Evolutionary conservation across 2,888 invertebrate species (phyloP).

Genomic region (Heteropelma amictum): DNA sequence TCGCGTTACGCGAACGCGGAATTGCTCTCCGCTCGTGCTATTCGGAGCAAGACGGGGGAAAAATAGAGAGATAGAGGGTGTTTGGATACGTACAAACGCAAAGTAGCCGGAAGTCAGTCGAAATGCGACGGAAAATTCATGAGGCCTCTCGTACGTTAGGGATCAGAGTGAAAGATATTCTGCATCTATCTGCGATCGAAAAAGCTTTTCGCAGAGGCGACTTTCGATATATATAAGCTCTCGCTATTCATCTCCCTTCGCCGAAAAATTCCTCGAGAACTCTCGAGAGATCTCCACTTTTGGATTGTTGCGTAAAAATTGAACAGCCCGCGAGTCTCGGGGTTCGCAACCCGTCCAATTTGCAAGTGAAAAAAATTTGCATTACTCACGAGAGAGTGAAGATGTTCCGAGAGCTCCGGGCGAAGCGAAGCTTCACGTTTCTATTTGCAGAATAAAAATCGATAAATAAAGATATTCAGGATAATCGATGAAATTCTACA

Average conservation of each 20-base stretch:
- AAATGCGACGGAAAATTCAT: conserved; percentile 64
- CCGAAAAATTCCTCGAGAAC: conserved; percentile 4
- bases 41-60: not conserved
- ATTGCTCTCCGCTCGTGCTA: conserved; percentile 18
- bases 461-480: no score
- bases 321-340: no score
- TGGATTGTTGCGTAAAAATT: no score
- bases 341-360: no score
- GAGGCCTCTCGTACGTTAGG: conserved; percentile 50
- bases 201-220: not conserved
- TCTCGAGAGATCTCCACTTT: not conserved
- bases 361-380: not conserved
- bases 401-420: not conserved
- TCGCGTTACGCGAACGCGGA: conserved; percentile 17
- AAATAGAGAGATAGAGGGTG: not conserved
- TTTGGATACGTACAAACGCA: conserved; percentile 23
- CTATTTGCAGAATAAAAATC: no score
- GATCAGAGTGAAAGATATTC: conserved; percentile 63
- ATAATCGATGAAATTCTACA: no score
- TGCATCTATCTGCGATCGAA: conserved; percentile 25
- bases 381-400: not conserved
- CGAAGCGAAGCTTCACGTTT: no score
- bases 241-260: not conserved
- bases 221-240: not conserved
- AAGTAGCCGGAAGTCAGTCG: conserved; percentile 61